These are phyloP conservation scores for Pimephales promelas DNA, from an alignment of 2,113 vertebrate species.

Conservation along the genomic window DNA sequence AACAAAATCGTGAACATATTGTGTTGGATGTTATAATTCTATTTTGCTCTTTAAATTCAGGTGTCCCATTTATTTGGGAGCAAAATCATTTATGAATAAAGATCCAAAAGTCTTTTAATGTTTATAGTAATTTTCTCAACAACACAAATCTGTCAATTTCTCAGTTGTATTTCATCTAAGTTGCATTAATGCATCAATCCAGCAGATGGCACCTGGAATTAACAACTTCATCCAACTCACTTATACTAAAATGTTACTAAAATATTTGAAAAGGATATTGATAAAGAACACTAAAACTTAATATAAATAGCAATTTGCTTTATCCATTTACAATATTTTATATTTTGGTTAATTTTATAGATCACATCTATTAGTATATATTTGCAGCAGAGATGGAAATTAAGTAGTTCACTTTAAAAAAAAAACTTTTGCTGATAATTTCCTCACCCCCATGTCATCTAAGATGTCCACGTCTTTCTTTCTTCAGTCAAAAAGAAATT, in stretches of 20 bases:
- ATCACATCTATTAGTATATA: too few species aligned
- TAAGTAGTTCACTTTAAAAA: too few species aligned
- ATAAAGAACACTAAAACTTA: too few species aligned
- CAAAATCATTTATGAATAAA: background rate
- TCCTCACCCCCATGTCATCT: too few species aligned
- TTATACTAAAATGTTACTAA: background rate
- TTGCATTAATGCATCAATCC: background rate
- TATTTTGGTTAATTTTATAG: too few species aligned
- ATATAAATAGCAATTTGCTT: too few species aligned
- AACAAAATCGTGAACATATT: constrained; percentile 10
- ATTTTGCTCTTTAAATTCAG: background rate
- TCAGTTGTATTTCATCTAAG: background rate
- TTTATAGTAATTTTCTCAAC: background rate
- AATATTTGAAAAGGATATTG: background rate
- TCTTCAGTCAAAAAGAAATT: too few species aligned
- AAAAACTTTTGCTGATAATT: too few species aligned
- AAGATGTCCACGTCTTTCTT: too few species aligned
- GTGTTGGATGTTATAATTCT: background rate
- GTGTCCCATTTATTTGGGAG: background rate
- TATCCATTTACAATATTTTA: too few species aligned
- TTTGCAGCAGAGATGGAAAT: too few species aligned
- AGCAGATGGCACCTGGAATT: constrained; percentile 9
- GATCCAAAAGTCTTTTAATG: background rate
- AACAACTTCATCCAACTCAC: background rate
- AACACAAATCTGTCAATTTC: background rate